phyloP scores from a whole-genome alignment of 1,140 invertebrate species.

The Nixonia krombeini region DNA sequence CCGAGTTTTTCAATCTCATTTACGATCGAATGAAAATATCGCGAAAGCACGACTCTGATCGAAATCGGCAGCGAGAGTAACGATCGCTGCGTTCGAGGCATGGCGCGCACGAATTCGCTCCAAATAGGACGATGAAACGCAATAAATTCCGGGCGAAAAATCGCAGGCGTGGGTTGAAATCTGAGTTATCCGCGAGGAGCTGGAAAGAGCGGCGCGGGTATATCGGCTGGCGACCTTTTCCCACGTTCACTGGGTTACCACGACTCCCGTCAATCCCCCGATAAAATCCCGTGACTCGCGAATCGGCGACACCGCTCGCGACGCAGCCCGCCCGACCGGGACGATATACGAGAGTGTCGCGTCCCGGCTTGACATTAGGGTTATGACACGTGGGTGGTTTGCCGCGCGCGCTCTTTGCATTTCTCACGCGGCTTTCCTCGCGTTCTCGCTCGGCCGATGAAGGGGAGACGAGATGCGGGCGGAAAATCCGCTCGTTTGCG shows the following conservation, averaged over 20 bases:
- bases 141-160: conserved; percentile 31
- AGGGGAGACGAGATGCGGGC: too few species aligned
- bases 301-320: conserved; percentile 43
- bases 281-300: conserved; percentile 50
- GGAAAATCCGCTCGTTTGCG: background rate
- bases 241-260: conserved; percentile 56
- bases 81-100: too few species aligned
- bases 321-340: conserved; percentile 7
- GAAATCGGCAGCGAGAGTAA: too few species aligned
- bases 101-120: background rate
- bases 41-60: too few species aligned
- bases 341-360: conserved; percentile 32
- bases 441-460: too few species aligned
- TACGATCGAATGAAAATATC: too few species aligned
- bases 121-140: conserved; percentile 11
- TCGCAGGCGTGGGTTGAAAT: conserved; percentile 15
- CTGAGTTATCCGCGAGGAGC: conserved; percentile 36
- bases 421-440: conserved; percentile 22
- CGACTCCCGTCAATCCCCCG: conserved; percentile 50
- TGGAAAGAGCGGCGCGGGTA: conserved; percentile 37
- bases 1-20: too few species aligned
- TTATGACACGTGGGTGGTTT: conserved; percentile 52
- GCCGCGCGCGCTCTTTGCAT: conserved; percentile 24
- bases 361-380: conserved; percentile 31
- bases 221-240: conserved; percentile 46